A percentile compares a stretch with the other conserved stretches of the same genome.
Evolutionary conservation across 2,113 vertebrate genomes (phyloP).

Genomic region (Malaclemys terrapin): DNA sequence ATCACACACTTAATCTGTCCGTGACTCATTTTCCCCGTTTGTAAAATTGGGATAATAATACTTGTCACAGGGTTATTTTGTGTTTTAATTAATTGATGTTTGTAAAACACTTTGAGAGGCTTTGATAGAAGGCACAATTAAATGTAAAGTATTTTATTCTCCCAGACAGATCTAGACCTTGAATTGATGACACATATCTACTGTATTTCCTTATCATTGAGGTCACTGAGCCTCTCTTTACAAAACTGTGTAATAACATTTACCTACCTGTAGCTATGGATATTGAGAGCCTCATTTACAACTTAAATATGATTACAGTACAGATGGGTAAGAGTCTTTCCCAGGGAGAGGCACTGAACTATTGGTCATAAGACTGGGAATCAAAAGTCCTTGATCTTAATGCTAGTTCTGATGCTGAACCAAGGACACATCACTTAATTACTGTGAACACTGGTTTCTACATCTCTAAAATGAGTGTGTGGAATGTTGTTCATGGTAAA

Average conservation of each 20-base stretch:
- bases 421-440: not conserved
- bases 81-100: no score
- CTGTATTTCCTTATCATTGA: no score
- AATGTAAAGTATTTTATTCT: no score
- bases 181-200: no score
- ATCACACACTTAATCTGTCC: not conserved
- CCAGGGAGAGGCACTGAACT: not conserved
- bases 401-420: not conserved
- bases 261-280: not conserved
- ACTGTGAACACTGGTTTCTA: fast-evolving
- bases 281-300: not conserved
- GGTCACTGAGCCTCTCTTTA: no score
- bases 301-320: not conserved
- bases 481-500: not conserved
- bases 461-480: not conserved
- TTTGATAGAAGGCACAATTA: no score
- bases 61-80: not conserved
- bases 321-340: not conserved
- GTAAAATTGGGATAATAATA: not conserved
- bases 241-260: not conserved
- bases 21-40: not conserved
- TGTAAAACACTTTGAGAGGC: no score
- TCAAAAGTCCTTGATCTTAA: not conserved
- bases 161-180: no score
- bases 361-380: not conserved